Evolutionary conservation across 1,140 invertebrate species (phyloP), one percentile per base, ranked within the genome.

Genomic region (Cepaea nemoralis): DNA sequence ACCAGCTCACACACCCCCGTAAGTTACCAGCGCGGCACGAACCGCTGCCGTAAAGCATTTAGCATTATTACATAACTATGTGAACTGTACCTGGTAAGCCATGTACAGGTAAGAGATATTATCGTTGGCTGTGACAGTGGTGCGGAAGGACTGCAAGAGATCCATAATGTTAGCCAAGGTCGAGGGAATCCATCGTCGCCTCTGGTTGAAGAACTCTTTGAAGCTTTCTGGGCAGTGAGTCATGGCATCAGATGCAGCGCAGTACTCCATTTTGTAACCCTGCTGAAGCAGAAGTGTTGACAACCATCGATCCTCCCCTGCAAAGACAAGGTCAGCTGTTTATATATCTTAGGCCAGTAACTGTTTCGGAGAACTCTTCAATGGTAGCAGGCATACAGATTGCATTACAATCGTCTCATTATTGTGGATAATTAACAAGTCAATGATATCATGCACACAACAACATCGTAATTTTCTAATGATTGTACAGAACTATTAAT

Each of bases 111-210:
- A 91, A 8, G 93, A 93, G 80, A 94, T 93, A 83, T 93, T 93
- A 80, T 94, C 93, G 86, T 94, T 94, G 67, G 93, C 89, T 80
- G 89, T 89, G 31, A 94, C 89, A 3, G 93, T 93, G 70, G 90
- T 91, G 80, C 92, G 91, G 83, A 92, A 93, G 84, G 93, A 93
- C 63, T 89, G 87, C 5, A 94, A 88, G 14, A 94, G 87, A 87
- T 94, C 94, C 86, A 94, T 91, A 78, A 94, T 94, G 88, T 94
- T 94, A 75, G 94, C 94, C 90, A 94, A 91, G 8, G 94, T 94
- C 8, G 93, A 94, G 0, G 94, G 94, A 78, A 94, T 93, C 94
- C 94, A 94, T 40, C 94, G 89, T 50, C 94, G 87, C n/a, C 94
- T 83, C 82, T 94, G 93, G 82, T 90, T 89, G 82, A 89, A 90